Evolutionary conservation across 2,113 vertebrate species (phyloP), one percentile per base, ranked within the genome.

Genomic region (Toxotes chatareus): DNA sequence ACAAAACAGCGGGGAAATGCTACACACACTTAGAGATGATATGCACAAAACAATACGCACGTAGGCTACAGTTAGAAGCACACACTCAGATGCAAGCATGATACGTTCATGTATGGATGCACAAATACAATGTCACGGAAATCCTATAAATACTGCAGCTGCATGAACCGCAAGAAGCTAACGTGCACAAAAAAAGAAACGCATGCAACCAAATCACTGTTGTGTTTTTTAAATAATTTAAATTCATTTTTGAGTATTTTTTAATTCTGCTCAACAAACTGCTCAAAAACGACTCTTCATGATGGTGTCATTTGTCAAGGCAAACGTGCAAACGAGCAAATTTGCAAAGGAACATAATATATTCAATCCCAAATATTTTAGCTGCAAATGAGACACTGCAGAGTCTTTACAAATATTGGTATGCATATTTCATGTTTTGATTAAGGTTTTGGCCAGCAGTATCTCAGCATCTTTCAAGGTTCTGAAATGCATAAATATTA

Each of bases 401-500:
- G 68, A 79, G 64, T 76, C 80, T 83, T 76, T 62, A 85, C 86
- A 91, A 90, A 88, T 89, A 85, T 87, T 72, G 78, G 56, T 64
- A 76, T 91, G 78, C 87, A 89, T 88, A 90, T 89, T 89, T 90
- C 38, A 89, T 88, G 61, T 85, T 86, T 87, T 87, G 68, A 91
- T 89, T 79, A 79, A 75, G 63, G 81, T 67, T 85, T 74, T 63
- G 87, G 71, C 78, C 73, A 61, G 80, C 34, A 79, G 56, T 65
- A 76, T 88, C 80, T 84, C 66, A 70, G 87, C 76, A 90, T 86
- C 81, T 90, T 80, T 87, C 82, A 88, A 90, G 67, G 86, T 87
- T 89, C 65, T 83, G 69, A 88, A 72, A 79, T 63, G 73, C 67
- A 89, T 94, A 74, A 81, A 90, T 94, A 92, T 92, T 90, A 79